A percentile compares a stretch with the other conserved stretches of the same genome.
phyloP scores from a whole-genome alignment of 2,888 invertebrate species.

The Matsumyia berberina region DNA sequence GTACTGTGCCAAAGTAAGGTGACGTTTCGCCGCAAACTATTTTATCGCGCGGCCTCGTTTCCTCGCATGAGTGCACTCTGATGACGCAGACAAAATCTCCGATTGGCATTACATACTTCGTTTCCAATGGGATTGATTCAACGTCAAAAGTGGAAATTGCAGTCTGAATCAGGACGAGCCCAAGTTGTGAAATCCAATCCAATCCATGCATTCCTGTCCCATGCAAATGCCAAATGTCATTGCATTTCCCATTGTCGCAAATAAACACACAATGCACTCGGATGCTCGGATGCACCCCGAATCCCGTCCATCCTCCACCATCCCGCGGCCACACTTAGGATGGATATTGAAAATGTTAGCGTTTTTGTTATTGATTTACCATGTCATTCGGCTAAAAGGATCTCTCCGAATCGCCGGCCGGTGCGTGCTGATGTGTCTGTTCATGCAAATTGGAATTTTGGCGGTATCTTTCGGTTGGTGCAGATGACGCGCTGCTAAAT shows the following conservation, averaged over 20 bases:
- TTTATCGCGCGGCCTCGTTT: constrained; percentile 20
- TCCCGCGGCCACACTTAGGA: constrained; percentile 11
- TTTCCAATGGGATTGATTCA: constrained; percentile 43
- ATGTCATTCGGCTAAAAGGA: constrained; percentile 64
- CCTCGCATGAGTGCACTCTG: constrained; percentile 53
- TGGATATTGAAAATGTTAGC: constrained; percentile 70
- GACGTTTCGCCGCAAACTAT: constrained; percentile 49
- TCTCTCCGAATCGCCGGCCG: constrained; percentile 41
- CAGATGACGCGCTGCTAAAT: constrained; percentile 69
- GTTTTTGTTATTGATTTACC: constrained; percentile 73
- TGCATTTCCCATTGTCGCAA: constrained; percentile 63
- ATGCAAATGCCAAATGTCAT: constrained; percentile 69
- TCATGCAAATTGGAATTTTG: constrained; percentile 72
- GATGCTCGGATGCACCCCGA: neutral
- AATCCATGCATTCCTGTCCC: constrained; percentile 46
- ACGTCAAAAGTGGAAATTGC: constrained; percentile 53
- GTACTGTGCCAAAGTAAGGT: constrained; percentile 23
- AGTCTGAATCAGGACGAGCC: constrained; percentile 32
- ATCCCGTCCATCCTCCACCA: neutral
- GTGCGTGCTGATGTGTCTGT: constrained; percentile 70
- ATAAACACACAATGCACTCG: constrained; percentile 57
- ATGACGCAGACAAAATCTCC: constrained; percentile 59
- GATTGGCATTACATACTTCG: constrained; percentile 56
- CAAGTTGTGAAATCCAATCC: constrained; percentile 46
- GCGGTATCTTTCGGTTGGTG: constrained; percentile 50